Conservation (phyloP, 1,140 invertebrate species). For the Tetranychus cinnabarinus region DNA sequence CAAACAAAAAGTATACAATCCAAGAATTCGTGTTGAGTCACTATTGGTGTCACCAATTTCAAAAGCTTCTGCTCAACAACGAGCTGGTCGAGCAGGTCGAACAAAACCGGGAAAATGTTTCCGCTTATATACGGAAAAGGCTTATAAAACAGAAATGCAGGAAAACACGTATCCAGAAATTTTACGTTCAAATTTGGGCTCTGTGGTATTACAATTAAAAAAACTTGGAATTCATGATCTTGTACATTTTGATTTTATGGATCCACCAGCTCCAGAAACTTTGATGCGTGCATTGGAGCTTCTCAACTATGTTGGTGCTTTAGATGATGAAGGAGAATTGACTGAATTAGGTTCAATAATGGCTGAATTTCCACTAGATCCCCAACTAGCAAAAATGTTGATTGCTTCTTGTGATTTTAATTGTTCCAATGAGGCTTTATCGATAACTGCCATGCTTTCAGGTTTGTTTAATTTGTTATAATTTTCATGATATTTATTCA, state of each 20-base stretch:
- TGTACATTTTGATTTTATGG: constrained; percentile 99
- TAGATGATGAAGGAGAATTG: constrained; percentile 86
- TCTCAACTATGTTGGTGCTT: constrained; percentile 82
- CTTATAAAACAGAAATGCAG: constrained; percentile 97
- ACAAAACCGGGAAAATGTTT: constrained; percentile 96
- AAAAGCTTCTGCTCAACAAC: constrained; percentile 96
- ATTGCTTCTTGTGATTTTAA: constrained; percentile 86
- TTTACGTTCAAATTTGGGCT: constrained; percentile 79
- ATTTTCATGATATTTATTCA: constrained; percentile 5
- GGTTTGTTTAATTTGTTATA: constrained; percentile 32
- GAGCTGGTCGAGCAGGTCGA: constrained; percentile 85
- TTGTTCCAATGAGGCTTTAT: constrained; percentile 97
- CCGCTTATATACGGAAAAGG: constrained; percentile 92
- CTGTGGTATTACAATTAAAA: constrained; percentile 91
- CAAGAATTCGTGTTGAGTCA: constrained; percentile 86
- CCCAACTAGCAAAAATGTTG: constrained; percentile 95
- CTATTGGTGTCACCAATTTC: constrained; percentile 92
- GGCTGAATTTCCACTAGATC: constrained; percentile 98
- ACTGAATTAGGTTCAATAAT: constrained; percentile 92
- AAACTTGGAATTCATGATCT: constrained; percentile 97
- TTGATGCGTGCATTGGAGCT: constrained; percentile 96
- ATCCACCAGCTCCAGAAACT: constrained; percentile 98
- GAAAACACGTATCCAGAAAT: constrained; percentile 99
- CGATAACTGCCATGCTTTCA: constrained; percentile 96
- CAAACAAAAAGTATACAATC: constrained; percentile 97